Conservation (phyloP, 2,888 invertebrate genomes). For the Polia nebulosa region DNA sequence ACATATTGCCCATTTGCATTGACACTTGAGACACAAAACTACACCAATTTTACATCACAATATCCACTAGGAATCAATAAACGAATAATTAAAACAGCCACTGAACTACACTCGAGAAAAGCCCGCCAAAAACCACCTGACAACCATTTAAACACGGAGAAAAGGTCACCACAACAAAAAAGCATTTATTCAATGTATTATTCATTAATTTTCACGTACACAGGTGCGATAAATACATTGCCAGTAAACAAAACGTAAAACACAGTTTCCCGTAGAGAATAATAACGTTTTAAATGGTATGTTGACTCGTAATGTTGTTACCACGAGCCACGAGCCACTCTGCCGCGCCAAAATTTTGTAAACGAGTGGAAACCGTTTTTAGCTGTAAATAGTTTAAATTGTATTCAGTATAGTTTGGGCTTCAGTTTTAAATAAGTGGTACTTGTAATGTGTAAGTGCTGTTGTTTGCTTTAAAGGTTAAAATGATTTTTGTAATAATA, state of each 20-base stretch:
- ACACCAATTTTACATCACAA: too few relatives aligned
- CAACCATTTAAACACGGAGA: neutral
- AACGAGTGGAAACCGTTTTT: conserved; percentile 37
- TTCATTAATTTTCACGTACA: conserved; percentile 41
- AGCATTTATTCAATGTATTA: conserved; percentile 39
- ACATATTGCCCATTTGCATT: too few relatives aligned
- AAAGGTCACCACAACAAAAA: conserved; percentile 22
- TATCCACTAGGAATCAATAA: too few relatives aligned
- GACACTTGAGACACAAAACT: too few relatives aligned
- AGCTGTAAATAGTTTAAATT: conserved; percentile 41
- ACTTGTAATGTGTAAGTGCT: neutral
- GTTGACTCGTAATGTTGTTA: conserved; percentile 68
- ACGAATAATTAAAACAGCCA: too few relatives aligned
- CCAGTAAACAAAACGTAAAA: conserved; percentile 45
- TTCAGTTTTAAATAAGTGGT: conserved; percentile 20
- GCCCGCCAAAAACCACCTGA: too few relatives aligned
- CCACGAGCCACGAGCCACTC: conserved; percentile 32
- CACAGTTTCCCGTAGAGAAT: conserved; percentile 55
- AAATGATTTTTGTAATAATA: neutral
- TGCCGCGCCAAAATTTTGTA: conserved; percentile 36
- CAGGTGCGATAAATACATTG: conserved; percentile 51
- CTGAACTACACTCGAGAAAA: too few relatives aligned
- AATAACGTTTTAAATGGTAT: conserved; percentile 69
- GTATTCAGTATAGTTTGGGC: conserved; percentile 33
- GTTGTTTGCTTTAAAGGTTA: conserved; percentile 6